Evolutionary conservation across 2,113 vertebrate species (phyloP).

Genomic region (Thalassarche chlororhynchos): DNA sequence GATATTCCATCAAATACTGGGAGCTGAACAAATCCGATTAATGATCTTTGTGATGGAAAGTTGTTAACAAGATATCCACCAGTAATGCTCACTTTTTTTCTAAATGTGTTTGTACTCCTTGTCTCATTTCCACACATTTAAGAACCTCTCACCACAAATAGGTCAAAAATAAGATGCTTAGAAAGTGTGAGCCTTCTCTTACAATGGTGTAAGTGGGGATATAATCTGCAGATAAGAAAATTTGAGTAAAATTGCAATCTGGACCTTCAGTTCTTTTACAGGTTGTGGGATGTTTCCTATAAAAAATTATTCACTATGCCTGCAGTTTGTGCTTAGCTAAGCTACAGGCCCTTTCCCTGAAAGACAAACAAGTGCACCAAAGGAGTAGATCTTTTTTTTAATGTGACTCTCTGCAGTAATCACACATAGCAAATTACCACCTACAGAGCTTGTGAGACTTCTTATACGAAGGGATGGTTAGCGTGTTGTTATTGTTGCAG

Average conservation of each 20-base stretch:
- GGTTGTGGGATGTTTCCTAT: not conserved
- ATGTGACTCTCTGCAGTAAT: not conserved
- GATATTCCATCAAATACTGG: not conserved
- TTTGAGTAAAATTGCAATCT: not conserved
- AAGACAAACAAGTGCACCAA: not conserved
- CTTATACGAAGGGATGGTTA: not conserved
- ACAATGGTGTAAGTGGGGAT: not conserved
- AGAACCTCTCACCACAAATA: not conserved
- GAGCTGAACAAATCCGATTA: not conserved
- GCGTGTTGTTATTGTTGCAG: not conserved
- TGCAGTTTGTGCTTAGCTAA: not conserved
- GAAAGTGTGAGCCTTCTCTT: not conserved
- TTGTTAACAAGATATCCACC: not conserved
- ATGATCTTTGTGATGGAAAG: not conserved
- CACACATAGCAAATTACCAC: not conserved
- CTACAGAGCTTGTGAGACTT: not conserved
- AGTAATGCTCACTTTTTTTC: not conserved
- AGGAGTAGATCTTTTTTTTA: not conserved
- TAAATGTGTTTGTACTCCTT: not conserved
- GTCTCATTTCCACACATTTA: not conserved
- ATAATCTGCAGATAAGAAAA: not conserved
- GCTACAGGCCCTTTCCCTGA: not conserved
- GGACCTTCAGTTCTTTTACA: not conserved
- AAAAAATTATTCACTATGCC: not conserved
- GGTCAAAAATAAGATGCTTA: not conserved